phyloP scores from a whole-genome alignment of 1,140 invertebrate genomes.

The Hylyphantes graminicola region DNA sequence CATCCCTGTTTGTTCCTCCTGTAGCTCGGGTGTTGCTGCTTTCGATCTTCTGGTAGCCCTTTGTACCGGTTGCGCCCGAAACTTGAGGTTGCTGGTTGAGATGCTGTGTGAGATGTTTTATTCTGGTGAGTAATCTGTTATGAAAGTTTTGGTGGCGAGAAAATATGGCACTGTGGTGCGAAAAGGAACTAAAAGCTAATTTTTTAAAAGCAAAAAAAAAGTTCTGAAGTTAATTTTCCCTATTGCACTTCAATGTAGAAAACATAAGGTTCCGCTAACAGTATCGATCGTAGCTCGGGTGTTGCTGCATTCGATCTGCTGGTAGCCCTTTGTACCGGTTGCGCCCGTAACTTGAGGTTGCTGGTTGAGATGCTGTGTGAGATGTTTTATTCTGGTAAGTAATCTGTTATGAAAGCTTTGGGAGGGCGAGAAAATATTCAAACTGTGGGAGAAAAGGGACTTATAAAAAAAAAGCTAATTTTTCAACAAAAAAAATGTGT shows the following conservation, averaged over 20 bases:
- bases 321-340: conserved; percentile 87
- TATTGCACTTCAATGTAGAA: too few relatives aligned
- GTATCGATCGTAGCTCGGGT: conserved; percentile 85
- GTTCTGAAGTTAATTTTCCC: too few relatives aligned
- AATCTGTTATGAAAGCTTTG: background rate
- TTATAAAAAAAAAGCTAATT: too few relatives aligned
- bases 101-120: conserved; percentile 95
- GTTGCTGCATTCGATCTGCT: conserved; percentile 93
- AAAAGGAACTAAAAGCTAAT: too few relatives aligned
- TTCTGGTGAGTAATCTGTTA: conserved; percentile 72
- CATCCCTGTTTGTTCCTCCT: conserved; percentile 86
- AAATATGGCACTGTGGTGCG: too few relatives aligned
- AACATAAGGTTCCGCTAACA: too few relatives aligned
- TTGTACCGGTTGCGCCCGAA: conserved; percentile 88
- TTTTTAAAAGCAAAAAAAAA: too few relatives aligned
- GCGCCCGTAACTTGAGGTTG: conserved; percentile 90
- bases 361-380: conserved; percentile 87
- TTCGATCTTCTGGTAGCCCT: conserved; percentile 91
- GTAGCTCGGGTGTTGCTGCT: conserved; percentile 87
- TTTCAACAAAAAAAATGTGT: too few relatives aligned
- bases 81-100: conserved; percentile 87
- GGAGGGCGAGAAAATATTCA: too few relatives aligned
- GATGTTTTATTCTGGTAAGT: conserved; percentile 88
- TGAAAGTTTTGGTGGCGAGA: background rate
- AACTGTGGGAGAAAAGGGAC: too few relatives aligned